Evolutionary conservation across 2,888 invertebrate genomes (phyloP).

Genomic region (Dynastes grantii): DNA sequence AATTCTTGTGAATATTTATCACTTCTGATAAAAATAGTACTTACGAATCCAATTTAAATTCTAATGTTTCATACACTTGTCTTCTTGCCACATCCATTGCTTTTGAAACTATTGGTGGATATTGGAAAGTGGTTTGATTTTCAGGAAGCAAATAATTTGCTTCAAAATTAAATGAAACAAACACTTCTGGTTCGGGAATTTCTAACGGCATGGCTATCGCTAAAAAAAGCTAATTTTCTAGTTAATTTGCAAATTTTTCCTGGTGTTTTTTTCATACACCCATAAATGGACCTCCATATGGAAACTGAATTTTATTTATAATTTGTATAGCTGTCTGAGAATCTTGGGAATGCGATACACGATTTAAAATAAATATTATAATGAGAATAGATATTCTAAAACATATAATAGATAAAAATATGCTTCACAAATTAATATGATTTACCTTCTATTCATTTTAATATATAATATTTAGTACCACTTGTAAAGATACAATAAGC

Average conservation of each 20-base stretch:
- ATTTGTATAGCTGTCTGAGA: conserved; percentile 13
- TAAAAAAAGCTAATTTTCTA: conserved; percentile 73
- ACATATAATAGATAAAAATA: background rate
- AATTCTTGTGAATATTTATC: background rate
- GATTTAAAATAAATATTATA: background rate
- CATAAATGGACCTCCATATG: conserved; percentile 56
- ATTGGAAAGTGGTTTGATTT: conserved; percentile 68
- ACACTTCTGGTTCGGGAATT: conserved; percentile 78
- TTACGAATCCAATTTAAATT: conserved; percentile 56
- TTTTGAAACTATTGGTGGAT: conserved; percentile 54
- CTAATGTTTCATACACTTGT: conserved; percentile 53
- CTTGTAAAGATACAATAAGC: conserved; percentile 18
- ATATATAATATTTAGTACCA: background rate
- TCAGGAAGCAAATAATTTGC: conserved; percentile 76
- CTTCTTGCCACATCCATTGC: conserved; percentile 53
- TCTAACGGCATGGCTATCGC: conserved; percentile 81
- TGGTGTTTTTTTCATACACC: conserved; percentile 52
- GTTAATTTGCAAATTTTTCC: conserved; percentile 40
- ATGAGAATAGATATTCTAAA: background rate
- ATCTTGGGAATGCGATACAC: background rate
- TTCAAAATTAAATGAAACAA: conserved; percentile 82
- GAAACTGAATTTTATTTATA: conserved; percentile 53
- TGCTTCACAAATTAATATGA: background rate
- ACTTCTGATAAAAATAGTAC: conserved; percentile 23
- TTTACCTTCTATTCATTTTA: conserved; percentile 22